Evolutionary conservation across 2,797 vertebrate genomes (phyloP).

Genomic region (Esox masquinongy): DNA sequence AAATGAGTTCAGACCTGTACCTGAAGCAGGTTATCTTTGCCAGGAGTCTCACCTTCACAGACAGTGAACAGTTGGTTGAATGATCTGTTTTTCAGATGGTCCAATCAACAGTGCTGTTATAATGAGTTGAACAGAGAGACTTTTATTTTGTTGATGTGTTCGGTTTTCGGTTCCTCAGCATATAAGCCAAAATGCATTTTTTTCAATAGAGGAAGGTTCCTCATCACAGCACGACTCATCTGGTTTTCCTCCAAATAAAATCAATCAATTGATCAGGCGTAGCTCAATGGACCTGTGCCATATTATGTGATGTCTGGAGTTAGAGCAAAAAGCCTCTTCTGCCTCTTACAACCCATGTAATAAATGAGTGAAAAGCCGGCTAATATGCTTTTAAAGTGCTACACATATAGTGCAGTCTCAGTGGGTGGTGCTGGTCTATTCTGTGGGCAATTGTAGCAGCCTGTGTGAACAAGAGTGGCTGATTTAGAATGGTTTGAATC

Average conservation of each 20-base stretch:
- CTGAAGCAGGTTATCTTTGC: neutral
- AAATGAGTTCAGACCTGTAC: neutral
- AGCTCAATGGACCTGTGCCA: neutral
- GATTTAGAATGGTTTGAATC: conserved; percentile 7
- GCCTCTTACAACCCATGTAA: neutral
- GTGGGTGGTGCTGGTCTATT: conserved; percentile 1
- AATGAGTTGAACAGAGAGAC: neutral
- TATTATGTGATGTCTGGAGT: neutral
- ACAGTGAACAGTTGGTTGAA: neutral
- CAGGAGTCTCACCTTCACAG: neutral
- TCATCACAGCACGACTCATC: neutral
- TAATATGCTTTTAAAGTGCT: neutral
- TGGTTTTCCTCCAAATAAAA: conserved; percentile 24
- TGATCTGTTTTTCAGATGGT: neutral
- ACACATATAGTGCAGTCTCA: neutral
- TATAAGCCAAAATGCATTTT: neutral
- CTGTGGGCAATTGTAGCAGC: conserved; percentile 34
- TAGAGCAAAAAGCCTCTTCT: neutral
- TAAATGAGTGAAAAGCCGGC: neutral
- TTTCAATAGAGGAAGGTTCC: neutral
- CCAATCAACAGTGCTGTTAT: neutral
- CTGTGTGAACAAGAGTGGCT: conserved; percentile 11
- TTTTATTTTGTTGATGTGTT: neutral
- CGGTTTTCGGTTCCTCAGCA: neutral
- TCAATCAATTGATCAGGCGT: neutral